Base-by-base conservation (phyloP, 2,888 invertebrate species). In the Rhagonycha fulva region DNA sequence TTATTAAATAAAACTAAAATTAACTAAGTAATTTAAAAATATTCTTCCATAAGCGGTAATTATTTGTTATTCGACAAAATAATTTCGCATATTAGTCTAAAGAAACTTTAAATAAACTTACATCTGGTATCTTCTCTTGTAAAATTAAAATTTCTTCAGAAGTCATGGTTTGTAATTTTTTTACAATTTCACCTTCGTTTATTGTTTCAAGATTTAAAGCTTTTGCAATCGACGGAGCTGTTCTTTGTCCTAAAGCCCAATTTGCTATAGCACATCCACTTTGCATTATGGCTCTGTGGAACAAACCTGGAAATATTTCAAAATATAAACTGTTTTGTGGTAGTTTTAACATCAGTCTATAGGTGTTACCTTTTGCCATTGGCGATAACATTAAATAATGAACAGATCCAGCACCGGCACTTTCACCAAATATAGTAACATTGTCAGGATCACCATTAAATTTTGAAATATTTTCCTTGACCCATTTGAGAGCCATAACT, bases 401-500 rank as follows among this genome's bases (percentile, higher is more conserved):
- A 4, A 63, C 47, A 9, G 72, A 72, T 14, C 23, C 72, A 7
- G 14, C 72, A 5, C 72, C 72, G 19, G 63, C 72, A 76, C 88
- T 88, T 81, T 88, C 87, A 4, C 88, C 88, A 75, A 89, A 87
- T 0, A 89, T 81, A 0, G 88, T 88, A 9, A 89, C 87, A 67
- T 88, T 89, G 3, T 86, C 80, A 0, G 87, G 84, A 82, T 89
- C 86, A 2, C 89, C 89, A 12, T 88, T 88, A 79, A 89, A 89
- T 71, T 84, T 84, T 3, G 84, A 79, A 4, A 88, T 87, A 75
- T 89, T 89, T 86, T 79, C 88, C 87, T 66, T 14, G 3, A 72
- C 67, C 72, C 72, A 72, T 72, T 14, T 67, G 7, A 72, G 23
- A 26, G 72, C 72, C 47, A 67, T 30, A 14, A 72, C 72, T 72